phyloP scores from a whole-genome alignment of 2,888 invertebrate species.

The Drosophila hamatofila region DNA sequence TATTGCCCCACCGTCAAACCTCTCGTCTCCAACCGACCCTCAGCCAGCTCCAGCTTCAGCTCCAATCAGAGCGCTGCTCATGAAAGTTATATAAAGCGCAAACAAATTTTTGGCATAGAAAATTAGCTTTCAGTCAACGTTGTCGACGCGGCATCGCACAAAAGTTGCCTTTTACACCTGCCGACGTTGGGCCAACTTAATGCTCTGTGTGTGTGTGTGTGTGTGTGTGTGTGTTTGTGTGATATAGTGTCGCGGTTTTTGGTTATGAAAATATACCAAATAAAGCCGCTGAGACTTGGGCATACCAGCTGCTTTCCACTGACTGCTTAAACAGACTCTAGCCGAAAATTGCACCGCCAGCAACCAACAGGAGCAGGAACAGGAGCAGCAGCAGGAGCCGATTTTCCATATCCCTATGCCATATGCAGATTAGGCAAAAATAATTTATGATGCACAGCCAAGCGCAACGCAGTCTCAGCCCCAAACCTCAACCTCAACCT shows the following conservation, averaged over 20 bases:
- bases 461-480: conserved; percentile 41
- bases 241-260: conserved; percentile 41
- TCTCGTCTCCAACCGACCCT: too few species aligned
- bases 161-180: conserved; percentile 51
- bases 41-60: too few species aligned
- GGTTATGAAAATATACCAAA: conserved; percentile 51
- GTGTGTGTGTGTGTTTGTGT: conserved; percentile 1
- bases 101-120: conserved; percentile 66
- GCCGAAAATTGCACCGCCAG: conserved; percentile 18
- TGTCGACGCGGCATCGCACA: conserved; percentile 35
- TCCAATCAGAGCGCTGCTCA: conserved; percentile 35
- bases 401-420: conserved; percentile 48
- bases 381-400: conserved; percentile 4
- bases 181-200: conserved; percentile 24
- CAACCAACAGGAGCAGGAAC: neutral
- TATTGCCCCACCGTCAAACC: too few species aligned
- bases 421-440: conserved; percentile 72
- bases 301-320: conserved; percentile 5
- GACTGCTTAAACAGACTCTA: conserved; percentile 22
- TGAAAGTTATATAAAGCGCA: conserved; percentile 59
- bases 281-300: conserved; percentile 47
- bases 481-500: neutral
- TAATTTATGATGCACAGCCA: conserved; percentile 67
- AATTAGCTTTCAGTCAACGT: conserved; percentile 67
- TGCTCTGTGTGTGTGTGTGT: conserved; percentile 1